Percentiles rank a stretch among this genome's conserved stretches.
Evolutionary conservation across 23 tunicate genomes (phyloP).

Genomic region (Styela plicata): DNA sequence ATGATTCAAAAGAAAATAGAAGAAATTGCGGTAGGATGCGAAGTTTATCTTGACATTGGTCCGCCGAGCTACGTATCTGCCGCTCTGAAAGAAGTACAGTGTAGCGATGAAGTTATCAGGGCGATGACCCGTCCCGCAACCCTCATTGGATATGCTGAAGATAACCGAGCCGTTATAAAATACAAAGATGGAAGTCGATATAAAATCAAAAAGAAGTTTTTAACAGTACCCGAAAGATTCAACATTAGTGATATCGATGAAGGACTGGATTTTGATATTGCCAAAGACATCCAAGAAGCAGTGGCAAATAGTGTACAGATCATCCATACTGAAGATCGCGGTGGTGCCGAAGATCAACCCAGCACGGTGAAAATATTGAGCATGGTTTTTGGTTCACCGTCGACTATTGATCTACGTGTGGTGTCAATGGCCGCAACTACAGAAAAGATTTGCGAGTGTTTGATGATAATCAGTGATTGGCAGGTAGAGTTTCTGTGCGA

Average conservation of each 20-base stretch:
- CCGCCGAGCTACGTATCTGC: slow-evolving; percentile 13
- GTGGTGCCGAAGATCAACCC: neutral
- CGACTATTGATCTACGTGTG: neutral
- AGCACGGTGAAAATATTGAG: neutral
- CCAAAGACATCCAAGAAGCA: slow-evolving; percentile 5
- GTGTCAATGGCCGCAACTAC: neutral
- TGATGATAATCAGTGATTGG: neutral
- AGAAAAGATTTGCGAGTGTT: neutral
- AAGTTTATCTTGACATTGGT: slow-evolving; percentile 14
- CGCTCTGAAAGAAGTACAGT: neutral
- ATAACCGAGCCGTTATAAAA: neutral
- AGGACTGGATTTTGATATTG: neutral
- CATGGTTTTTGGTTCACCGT: neutral
- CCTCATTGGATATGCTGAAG: slow-evolving; percentile 13
- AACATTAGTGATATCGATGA: neutral
- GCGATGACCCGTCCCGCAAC: slow-evolving; percentile 8
- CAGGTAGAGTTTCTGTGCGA: neutral
- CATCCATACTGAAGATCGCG: neutral
- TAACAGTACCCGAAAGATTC: slow-evolving; percentile 17
- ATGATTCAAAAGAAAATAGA: neutral
- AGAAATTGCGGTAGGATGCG: neutral
- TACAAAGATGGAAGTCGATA: slow-evolving; percentile 2
- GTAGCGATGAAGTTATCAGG: neutral
- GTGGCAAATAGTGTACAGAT: slow-evolving; percentile 9
- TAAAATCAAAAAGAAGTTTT: slow-evolving; percentile 21